Conservation (phyloP, 2,113 vertebrate species). For the Natator depressus region DNA sequence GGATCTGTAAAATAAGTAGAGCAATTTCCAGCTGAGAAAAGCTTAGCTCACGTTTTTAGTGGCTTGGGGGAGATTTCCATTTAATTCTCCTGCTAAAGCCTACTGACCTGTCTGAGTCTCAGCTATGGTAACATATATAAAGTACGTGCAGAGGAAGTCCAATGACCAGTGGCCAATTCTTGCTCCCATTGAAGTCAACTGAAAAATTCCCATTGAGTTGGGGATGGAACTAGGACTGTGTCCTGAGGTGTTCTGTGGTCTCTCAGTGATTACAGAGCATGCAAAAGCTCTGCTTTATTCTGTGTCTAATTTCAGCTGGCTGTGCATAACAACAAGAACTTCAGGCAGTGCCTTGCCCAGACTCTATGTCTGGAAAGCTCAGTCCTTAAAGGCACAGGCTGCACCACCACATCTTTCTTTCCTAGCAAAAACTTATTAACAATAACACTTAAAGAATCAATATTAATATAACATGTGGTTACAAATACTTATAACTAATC, state of each 20-base stretch:
- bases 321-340: neutral
- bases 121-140: neutral
- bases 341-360: neutral
- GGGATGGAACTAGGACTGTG: neutral
- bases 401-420: neutral
- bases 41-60: neutral
- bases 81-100: neutral
- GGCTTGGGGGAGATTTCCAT: neutral
- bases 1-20: neutral
- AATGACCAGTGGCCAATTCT: neutral
- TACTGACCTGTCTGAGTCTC: neutral
- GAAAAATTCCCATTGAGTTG: neutral
- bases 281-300: neutral
- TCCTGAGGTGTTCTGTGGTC: neutral
- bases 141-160: neutral
- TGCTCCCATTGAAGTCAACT: neutral
- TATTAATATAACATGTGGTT: too few species aligned
- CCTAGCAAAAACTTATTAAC: neutral
- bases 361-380: neutral
- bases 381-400: neutral
- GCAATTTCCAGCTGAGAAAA: neutral
- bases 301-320: neutral
- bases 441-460: neutral
- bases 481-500: too few species aligned
- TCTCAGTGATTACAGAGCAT: neutral